Evolutionary conservation across 2,888 invertebrate genomes (phyloP).

Genomic region (Heliconius sara): DNA sequence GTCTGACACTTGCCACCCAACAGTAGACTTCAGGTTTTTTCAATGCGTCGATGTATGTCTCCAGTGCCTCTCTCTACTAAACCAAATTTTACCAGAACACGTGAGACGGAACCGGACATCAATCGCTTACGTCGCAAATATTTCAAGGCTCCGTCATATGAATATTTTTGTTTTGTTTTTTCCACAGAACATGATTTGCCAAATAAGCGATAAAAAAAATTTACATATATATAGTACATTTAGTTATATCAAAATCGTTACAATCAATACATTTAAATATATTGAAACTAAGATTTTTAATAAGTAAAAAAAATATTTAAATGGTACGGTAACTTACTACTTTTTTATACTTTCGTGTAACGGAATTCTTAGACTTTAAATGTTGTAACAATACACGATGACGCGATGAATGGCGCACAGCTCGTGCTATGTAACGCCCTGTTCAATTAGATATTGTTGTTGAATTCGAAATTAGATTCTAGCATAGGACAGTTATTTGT

Average conservation of each 20-base stretch:
- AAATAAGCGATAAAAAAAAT: background rate
- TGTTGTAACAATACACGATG: conserved; percentile 54
- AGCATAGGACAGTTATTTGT: conserved; percentile 53
- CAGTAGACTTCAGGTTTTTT: background rate
- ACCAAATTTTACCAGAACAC: background rate
- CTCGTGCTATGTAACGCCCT: conserved; percentile 77
- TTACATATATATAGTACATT: background rate
- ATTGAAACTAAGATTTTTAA: background rate
- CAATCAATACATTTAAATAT: background rate
- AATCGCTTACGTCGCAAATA: background rate
- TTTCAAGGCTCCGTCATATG: background rate
- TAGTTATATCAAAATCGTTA: background rate
- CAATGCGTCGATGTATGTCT: background rate
- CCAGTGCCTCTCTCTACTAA: background rate
- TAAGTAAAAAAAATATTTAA: background rate
- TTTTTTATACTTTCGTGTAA: conserved; percentile 18
- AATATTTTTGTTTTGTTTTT: background rate
- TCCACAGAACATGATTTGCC: background rate
- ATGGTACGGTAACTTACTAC: background rate
- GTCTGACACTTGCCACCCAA: background rate
- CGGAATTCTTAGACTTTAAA: conserved; percentile 30
- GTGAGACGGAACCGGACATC: background rate
- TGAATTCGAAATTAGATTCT: conserved; percentile 76
- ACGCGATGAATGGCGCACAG: conserved; percentile 69
- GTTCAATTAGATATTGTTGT: conserved; percentile 70